Conservation (phyloP, 2,797 vertebrate species). For the Pogonophryne albipinna region DNA sequence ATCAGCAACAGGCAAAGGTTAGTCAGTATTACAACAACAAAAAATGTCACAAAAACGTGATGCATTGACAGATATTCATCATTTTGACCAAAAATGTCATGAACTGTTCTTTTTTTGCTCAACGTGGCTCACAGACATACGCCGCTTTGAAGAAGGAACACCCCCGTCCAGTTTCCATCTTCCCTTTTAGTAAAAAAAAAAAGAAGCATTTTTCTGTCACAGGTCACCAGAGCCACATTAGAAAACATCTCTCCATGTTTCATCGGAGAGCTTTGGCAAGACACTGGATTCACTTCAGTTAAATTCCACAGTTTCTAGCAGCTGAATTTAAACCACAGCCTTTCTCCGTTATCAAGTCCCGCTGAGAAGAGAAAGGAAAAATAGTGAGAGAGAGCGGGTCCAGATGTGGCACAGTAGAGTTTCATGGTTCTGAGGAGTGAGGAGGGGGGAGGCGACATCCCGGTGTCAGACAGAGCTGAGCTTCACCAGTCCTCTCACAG, state of each 20-base stretch:
- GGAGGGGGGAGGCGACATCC: conserved; percentile 4
- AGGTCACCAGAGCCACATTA: conserved; percentile 14
- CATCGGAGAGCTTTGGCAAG: conserved; percentile 61
- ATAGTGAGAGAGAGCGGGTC: conserved; percentile 23
- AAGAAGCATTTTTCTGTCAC: conserved; percentile 12
- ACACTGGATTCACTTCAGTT: conserved; percentile 43
- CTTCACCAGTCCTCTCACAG: conserved; percentile 95
- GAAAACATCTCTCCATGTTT: conserved; percentile 30
- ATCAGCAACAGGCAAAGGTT: conserved; percentile 70
- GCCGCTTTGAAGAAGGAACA: conserved; percentile 36
- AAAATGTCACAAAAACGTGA: conserved; percentile 39
- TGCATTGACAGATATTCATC: conserved; percentile 48
- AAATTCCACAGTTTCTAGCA: conserved; percentile 58
- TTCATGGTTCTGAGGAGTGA: conserved; percentile 29
- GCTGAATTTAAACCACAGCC: conserved; percentile 58
- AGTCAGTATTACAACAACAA: conserved; percentile 56
- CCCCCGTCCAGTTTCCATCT: conserved; percentile 28
- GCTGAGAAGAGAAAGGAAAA: conserved; percentile 17
- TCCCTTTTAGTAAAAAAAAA: conserved; percentile 34
- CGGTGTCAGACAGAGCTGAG: conserved; percentile 95
- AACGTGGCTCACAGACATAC: conserved; percentile 52
- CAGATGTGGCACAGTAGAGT: conserved; percentile 53
- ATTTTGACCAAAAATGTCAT: conserved; percentile 52
- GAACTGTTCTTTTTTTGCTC: conserved; percentile 52
- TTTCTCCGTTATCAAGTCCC: conserved; percentile 39